These are phyloP conservation scores for Poecile atricapillus DNA, from an alignment of 2,113 vertebrate genomes.

Conservation along the genomic window DNA sequence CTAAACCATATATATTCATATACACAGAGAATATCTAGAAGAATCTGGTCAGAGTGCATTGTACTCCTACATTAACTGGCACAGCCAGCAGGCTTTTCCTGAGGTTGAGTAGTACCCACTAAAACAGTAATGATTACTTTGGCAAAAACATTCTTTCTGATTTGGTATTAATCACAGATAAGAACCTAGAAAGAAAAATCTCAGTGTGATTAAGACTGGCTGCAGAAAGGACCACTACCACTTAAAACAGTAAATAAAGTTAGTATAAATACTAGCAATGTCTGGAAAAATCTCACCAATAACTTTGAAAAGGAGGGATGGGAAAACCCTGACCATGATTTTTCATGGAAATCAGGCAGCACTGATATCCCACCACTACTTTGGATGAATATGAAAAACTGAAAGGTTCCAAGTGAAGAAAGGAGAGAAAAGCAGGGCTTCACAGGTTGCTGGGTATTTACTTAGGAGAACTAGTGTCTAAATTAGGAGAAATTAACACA, in stretches of 20 bases:
- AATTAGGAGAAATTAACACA: not conserved
- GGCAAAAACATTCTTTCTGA: not conserved
- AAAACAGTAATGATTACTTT: not conserved
- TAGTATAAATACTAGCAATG: not conserved
- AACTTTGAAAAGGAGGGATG: not conserved
- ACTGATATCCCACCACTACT: not conserved
- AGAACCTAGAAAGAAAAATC: not conserved
- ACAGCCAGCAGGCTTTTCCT: not conserved
- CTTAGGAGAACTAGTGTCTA: not conserved
- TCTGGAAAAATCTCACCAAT: not conserved
- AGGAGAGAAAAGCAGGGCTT: not conserved
- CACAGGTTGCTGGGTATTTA: not conserved
- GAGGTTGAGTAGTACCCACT: not conserved
- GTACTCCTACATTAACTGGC: not conserved
- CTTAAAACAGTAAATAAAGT: not conserved
- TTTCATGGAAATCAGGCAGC: not conserved
- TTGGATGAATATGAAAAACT: not conserved
- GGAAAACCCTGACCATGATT: not conserved
- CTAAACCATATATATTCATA: not conserved
- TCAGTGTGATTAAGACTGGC: not conserved
- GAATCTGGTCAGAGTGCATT: not conserved
- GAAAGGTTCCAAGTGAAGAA: not conserved
- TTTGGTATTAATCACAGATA: not conserved
- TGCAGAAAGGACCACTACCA: not conserved
- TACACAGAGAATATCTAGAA: not conserved